A percentile compares a stretch with the other conserved stretches of the same genome.
These are phyloP conservation scores for Lasioglossum leucozonium DNA, from an alignment of 2,888 invertebrate species.

Conservation along the genomic window DNA sequence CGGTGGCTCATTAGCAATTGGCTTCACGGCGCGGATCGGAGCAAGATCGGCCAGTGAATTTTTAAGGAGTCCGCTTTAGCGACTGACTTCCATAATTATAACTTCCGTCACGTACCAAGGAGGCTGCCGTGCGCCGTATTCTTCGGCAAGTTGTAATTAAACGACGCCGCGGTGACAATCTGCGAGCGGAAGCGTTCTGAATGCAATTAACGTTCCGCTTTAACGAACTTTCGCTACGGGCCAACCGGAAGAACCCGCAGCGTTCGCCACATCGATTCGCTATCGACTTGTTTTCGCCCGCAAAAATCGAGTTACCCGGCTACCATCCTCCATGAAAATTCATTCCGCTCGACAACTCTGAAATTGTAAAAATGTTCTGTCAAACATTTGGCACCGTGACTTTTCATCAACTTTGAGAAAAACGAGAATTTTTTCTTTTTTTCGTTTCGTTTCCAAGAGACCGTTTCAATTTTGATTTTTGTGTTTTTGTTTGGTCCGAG, in stretches of 20 bases:
- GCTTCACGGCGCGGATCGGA: neutral
- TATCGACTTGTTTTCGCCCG: constrained; percentile 10
- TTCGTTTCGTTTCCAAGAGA: neutral
- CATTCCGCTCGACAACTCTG: neutral
- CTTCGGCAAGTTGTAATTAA: constrained; percentile 79
- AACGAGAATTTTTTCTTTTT: neutral
- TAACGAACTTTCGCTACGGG: constrained; percentile 65
- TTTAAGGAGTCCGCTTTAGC: constrained; percentile 30
- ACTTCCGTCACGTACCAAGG: constrained; percentile 63
- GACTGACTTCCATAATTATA: constrained; percentile 69
- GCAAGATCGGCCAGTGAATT: constrained; percentile 16
- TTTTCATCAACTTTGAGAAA: neutral
- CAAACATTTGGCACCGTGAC: neutral
- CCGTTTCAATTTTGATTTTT: neutral
- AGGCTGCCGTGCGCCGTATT: constrained; percentile 66
- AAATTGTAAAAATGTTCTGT: neutral
- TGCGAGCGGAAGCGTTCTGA: constrained; percentile 67
- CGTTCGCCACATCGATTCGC: constrained; percentile 28
- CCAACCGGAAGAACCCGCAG: constrained; percentile 4
- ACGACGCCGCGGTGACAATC: constrained; percentile 69
- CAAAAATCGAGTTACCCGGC: neutral
- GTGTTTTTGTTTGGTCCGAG: neutral
- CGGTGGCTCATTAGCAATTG: neutral
- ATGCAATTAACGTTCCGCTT: constrained; percentile 70
- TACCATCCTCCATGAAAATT: neutral